These are phyloP conservation scores for Cataglyphis altisquamis DNA, from an alignment of 2,888 invertebrate genomes.

Conservation along the genomic window DNA sequence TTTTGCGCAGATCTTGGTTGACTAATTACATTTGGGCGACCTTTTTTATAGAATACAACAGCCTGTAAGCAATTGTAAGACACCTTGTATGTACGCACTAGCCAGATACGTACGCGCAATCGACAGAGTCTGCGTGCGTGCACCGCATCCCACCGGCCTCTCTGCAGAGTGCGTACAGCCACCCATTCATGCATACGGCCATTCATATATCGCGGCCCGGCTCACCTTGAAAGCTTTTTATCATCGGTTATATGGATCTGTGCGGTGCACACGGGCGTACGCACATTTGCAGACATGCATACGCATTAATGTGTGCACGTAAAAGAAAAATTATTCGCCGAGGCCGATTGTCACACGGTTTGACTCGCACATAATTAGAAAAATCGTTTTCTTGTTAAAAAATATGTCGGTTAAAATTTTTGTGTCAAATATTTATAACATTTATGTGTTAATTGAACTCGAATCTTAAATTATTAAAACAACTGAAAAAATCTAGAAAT, in stretches of 20 bases:
- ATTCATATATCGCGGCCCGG: constrained; percentile 82
- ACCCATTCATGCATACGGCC: constrained; percentile 85
- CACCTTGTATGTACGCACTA: constrained; percentile 33
- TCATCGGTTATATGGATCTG: constrained; percentile 67
- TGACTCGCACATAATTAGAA: too few relatives aligned
- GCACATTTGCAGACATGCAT: neutral
- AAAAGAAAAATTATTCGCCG: constrained; percentile 11
- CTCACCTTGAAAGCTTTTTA: constrained; percentile 84
- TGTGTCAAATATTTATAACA: too few relatives aligned
- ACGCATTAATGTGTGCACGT: neutral
- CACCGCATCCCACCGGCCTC: constrained; percentile 55
- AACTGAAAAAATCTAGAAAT: too few relatives aligned
- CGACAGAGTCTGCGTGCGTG: constrained; percentile 52
- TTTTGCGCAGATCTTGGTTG: neutral
- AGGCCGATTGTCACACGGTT: neutral
- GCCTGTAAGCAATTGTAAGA: neutral
- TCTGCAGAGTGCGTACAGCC: constrained; percentile 74
- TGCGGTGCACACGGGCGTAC: neutral
- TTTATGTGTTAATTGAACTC: too few relatives aligned
- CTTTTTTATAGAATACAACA: neutral
- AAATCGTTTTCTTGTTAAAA: too few relatives aligned
- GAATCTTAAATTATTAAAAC: too few relatives aligned
- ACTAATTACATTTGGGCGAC: neutral
- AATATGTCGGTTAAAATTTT: too few relatives aligned
- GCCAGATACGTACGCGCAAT: constrained; percentile 17